Percentiles rank a stretch among this genome's conserved stretches.
phyloP scores from a whole-genome alignment of 2,888 invertebrate species.

The Cyclophora albipunctata region DNA sequence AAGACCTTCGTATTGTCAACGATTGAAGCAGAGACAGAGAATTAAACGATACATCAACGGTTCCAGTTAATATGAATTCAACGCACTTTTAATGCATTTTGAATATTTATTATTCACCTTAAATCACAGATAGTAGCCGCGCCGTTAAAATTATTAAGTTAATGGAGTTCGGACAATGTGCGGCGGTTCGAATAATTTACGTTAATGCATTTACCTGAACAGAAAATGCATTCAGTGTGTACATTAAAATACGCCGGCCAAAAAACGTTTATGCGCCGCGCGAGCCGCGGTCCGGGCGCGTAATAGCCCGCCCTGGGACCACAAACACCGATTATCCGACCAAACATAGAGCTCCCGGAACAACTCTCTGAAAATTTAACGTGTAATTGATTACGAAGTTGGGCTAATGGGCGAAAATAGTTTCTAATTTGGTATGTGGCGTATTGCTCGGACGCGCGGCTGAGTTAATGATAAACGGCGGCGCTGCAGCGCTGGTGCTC shows the following conservation, averaged over 20 bases:
- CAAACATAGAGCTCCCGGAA: slow-evolving; percentile 66
- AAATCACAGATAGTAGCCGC: not conserved
- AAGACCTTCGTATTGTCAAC: no score
- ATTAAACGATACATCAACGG: no score
- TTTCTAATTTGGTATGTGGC: slow-evolving; percentile 69
- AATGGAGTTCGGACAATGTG: slow-evolving; percentile 13
- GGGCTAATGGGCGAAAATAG: slow-evolving; percentile 73
- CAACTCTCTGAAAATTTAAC: slow-evolving; percentile 69
- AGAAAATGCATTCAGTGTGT: slow-evolving; percentile 51
- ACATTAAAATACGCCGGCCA: slow-evolving; percentile 60
- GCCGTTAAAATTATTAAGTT: not conserved
- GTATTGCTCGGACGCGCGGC: slow-evolving; percentile 56
- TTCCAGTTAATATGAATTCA: slow-evolving; percentile 4
- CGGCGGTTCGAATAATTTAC: slow-evolving; percentile 26
- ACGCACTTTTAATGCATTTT: slow-evolving; percentile 3
- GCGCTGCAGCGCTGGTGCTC: slow-evolving; percentile 32
- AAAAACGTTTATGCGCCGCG: slow-evolving; percentile 65
- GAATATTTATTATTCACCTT: no score
- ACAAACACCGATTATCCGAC: slow-evolving; percentile 68
- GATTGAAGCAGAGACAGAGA: no score
- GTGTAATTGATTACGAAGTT: slow-evolving; percentile 75
- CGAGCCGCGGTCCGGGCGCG: slow-evolving; percentile 43
- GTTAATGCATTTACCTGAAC: slow-evolving; percentile 39
- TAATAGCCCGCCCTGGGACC: slow-evolving; percentile 71
- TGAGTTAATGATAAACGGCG: slow-evolving; percentile 64